Evolutionary conservation across 2,888 invertebrate species (phyloP).

Genomic region (Dioctria linearis): DNA sequence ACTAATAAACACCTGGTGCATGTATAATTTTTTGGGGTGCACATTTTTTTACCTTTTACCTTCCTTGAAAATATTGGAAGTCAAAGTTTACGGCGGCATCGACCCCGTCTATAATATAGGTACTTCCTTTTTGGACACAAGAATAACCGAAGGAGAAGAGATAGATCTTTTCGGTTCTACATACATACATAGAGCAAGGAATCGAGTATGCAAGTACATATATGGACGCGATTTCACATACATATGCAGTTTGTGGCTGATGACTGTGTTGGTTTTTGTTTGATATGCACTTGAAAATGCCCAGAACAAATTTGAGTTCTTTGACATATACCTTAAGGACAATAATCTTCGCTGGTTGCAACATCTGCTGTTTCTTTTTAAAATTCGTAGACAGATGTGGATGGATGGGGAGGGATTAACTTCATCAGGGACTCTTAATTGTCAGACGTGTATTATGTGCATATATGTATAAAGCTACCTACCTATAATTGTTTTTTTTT

Average conservation of each 20-base stretch:
- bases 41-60: not conserved
- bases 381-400: conserved; percentile 4
- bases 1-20: not conserved
- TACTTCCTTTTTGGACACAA: conserved; percentile 8
- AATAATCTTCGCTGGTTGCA: not conserved
- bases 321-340: conserved; percentile 13
- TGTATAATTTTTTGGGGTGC: not conserved
- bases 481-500: too few relatives aligned
- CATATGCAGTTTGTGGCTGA: not conserved
- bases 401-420: not conserved
- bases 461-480: too few relatives aligned
- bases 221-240: not conserved
- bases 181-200: too few relatives aligned
- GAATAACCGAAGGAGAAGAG: not conserved
- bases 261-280: not conserved
- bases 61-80: not conserved
- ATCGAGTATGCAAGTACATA: too few relatives aligned
- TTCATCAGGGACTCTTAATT: not conserved
- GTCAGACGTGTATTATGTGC: not conserved
- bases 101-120: not conserved
- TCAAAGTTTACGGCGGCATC: not conserved
- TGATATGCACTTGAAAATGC: not conserved
- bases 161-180: too few relatives aligned
- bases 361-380: conserved; percentile 22
- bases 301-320: conserved; percentile 5